Evolutionary conservation across 2,113 vertebrate species (phyloP).

Genomic region (Pedionomus torquatus): DNA sequence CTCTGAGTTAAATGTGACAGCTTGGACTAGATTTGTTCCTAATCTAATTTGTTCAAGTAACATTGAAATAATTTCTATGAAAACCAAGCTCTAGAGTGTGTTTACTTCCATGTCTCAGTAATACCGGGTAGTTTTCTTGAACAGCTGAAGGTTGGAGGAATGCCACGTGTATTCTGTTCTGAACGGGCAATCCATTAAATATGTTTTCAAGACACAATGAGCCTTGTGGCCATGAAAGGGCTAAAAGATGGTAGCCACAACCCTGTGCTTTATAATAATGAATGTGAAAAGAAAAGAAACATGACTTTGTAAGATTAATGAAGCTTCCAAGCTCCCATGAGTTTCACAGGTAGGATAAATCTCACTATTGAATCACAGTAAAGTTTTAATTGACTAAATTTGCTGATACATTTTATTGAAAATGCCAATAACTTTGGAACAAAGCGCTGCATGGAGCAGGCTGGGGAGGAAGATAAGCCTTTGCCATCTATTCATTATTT

Average conservation of each 20-base stretch:
- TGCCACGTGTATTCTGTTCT: rapidly evolving
- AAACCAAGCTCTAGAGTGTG: background rate
- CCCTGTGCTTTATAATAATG: background rate
- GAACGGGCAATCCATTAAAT: background rate
- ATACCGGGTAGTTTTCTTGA: too few species aligned
- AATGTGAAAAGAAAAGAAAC: background rate
- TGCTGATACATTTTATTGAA: background rate
- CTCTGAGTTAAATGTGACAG: background rate
- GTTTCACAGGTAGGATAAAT: background rate
- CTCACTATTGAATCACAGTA: background rate
- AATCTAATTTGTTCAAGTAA: background rate
- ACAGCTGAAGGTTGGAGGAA: background rate
- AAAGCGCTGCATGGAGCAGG: background rate
- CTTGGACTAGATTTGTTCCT: background rate
- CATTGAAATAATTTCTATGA: background rate
- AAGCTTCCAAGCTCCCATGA: background rate
- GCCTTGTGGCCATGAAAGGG: background rate
- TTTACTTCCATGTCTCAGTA: background rate
- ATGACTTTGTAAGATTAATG: background rate
- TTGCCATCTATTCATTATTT: background rate
- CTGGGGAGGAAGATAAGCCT: conserved; percentile 12
- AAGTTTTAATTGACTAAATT: conserved; percentile 24
- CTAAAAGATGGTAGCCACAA: background rate
- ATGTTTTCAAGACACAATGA: background rate
- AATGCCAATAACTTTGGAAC: background rate